Evolutionary conservation across 2,888 invertebrate species (phyloP), one percentile per base, ranked within the genome.

Genomic region (Dicyrtoma fusca): DNA sequence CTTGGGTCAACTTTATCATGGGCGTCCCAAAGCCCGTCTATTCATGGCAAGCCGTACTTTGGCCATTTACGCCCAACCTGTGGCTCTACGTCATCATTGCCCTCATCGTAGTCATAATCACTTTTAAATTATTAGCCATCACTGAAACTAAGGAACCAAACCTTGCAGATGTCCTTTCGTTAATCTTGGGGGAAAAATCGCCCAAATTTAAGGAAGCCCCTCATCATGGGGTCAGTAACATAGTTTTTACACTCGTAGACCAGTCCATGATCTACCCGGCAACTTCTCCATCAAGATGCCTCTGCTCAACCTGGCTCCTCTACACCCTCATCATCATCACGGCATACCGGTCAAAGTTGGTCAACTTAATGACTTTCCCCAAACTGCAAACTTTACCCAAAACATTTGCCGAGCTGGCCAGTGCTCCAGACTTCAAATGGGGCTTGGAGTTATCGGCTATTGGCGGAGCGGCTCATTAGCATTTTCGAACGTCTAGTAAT

Each of bases 1-100:
- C 68, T 25, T 74, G 44, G 51, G 71, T 71, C 0, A 68, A 68
- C n/a, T 74, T 68, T 53, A 74, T 74, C 61, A 74, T 74, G 71
- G 70, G 71, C 0, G 59, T 19, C 19, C 73, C 73, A 0, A 17
- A 53, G 1, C 59, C 14, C 1, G 47, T 70, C 19, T 73, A 70
- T 26, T 25, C 70, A 0, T 73, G 69, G 73, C 65, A 64, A 65
- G 70, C 73, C 11, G 42, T 73, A 10, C 69, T 61, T 23, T 61
- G 59, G 53, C 69, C 70, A 13, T 73, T 73, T 47, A 42, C 57
- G 0, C 6, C 6, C 0, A 23, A 44, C 4, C 25, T 73, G 0
- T 73, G 70, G 73, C 13, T 45, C 21, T 14, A 10, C 14, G 21
- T 25, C 1, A 44, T 14, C 8, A 1, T 73, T 14, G 59, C 34